A percentile compares a stretch with the other conserved stretches of the same genome.
These are phyloP conservation scores for Peucedramus taeniatus DNA, from an alignment of 2,113 vertebrate species.

Conservation along the genomic window DNA sequence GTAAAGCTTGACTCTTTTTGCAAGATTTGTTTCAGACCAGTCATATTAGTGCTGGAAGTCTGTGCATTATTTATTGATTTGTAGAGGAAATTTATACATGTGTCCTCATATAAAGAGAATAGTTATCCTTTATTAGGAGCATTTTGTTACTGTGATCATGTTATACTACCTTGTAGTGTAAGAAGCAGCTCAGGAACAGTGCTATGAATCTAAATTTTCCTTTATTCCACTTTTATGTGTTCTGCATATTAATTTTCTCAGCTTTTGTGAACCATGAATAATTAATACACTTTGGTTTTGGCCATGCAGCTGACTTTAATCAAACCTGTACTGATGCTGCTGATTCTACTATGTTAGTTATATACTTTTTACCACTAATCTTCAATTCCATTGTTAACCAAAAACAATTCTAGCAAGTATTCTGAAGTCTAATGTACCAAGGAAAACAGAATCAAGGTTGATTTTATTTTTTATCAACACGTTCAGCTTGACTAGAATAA, in stretches of 20 bases:
- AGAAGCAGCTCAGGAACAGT: background rate
- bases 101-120: background rate
- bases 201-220: background rate
- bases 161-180: background rate
- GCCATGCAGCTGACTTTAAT: background rate
- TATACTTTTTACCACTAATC: background rate
- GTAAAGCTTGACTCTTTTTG: background rate
- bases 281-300: background rate
- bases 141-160: background rate
- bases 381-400: background rate
- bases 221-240: background rate
- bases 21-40: background rate
- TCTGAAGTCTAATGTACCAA: background rate
- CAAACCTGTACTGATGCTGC: background rate
- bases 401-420: background rate
- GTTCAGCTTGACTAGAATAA: background rate
- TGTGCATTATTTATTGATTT: background rate
- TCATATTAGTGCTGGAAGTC: background rate
- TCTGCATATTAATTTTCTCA: background rate
- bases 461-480: background rate
- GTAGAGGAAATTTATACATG: background rate
- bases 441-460: background rate
- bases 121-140: background rate
- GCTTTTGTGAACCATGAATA: background rate
- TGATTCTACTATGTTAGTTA: background rate